Base-by-base conservation (phyloP, 2,888 invertebrate genomes). In the Mythimna lalbum region DNA sequence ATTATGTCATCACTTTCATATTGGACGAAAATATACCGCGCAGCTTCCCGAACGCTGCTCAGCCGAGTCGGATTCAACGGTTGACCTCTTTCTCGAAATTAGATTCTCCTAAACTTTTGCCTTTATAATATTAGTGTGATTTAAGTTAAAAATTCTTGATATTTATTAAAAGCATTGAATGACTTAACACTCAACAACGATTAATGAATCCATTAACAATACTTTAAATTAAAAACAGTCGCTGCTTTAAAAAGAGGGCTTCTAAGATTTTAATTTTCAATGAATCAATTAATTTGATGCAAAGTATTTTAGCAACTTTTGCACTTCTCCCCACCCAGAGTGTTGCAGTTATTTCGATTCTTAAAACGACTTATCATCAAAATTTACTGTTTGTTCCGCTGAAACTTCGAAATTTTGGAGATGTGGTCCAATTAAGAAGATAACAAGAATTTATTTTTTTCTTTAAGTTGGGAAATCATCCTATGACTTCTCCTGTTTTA, bases 311-410 rank as follows among this genome's bases (percentile, higher is more conserved):
- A 76, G 87, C 86, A 88, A 90, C 86, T 84, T 84, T 83, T 77
- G 66, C 75, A 73, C 87, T 88, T 79, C 84, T 74, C 80, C 78
- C 84, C 84, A 60, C 76, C 80, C 84, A 60, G 63, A 33, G 61
- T 82, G 88, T 85, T 89, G 90, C 92, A 93, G 88, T 90, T 90
- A 87, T 90, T 91, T 88, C 88, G 89, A 91, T 93, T 93, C 90
- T 92, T 93, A 90, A 91, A 93, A 93, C 91, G 92, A 93, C 91
- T 93, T 91, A 91, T 93, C 92, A 92, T 93, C 91, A 88, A 90
- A 92, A 91, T 93, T 91, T 89, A 88, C 89, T 93, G 92, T 92
- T 92, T 93, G 88, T 89, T 91, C 76, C 88, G 88, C 87, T 87
- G 82, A 90, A 92, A 89, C 88, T 91, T 88, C 82, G 66, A 80